Conservation (phyloP, 2,797 vertebrate genomes). For the Enteromius paludinosus region DNA sequence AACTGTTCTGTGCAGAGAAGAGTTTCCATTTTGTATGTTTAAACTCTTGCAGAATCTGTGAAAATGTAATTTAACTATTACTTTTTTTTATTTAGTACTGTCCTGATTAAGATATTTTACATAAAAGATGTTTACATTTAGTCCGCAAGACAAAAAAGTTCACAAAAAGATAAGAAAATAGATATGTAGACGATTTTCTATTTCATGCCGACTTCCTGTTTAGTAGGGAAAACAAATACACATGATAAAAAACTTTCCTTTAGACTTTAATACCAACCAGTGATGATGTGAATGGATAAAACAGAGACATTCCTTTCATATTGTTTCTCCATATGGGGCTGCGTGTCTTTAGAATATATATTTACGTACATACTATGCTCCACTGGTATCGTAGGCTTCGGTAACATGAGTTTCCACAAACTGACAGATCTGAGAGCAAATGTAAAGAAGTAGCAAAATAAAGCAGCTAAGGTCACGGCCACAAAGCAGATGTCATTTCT, state of each 20-base stretch:
- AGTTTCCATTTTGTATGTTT: slow-evolving; percentile 18
- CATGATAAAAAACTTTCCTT: neutral
- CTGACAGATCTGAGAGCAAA: slow-evolving; percentile 27
- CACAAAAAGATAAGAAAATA: neutral
- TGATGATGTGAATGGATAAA: slow-evolving; percentile 40
- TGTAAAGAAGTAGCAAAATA: slow-evolving; percentile 28
- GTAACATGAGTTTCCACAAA: slow-evolving; percentile 53
- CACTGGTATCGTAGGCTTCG: slow-evolving; percentile 31
- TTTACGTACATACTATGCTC: slow-evolving; percentile 44
- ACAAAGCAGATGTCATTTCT: slow-evolving; percentile 45
- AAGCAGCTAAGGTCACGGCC: slow-evolving; percentile 32
- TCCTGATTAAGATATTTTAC: no score
- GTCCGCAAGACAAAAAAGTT: neutral
- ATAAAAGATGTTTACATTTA: no score
- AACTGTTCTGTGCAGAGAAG: slow-evolving; percentile 54
- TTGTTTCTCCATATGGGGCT: slow-evolving; percentile 31
- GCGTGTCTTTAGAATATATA: slow-evolving; percentile 18
- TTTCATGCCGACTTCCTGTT: neutral
- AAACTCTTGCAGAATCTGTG: neutral
- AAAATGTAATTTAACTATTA: no score
- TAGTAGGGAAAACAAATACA: neutral
- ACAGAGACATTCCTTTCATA: slow-evolving; percentile 39
- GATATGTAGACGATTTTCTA: neutral
- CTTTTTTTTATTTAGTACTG: no score
- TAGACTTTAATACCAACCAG: slow-evolving; percentile 35